These are phyloP conservation scores for Drosophila emarginata DNA, from an alignment of 2,888 invertebrate species.

Conservation along the genomic window DNA sequence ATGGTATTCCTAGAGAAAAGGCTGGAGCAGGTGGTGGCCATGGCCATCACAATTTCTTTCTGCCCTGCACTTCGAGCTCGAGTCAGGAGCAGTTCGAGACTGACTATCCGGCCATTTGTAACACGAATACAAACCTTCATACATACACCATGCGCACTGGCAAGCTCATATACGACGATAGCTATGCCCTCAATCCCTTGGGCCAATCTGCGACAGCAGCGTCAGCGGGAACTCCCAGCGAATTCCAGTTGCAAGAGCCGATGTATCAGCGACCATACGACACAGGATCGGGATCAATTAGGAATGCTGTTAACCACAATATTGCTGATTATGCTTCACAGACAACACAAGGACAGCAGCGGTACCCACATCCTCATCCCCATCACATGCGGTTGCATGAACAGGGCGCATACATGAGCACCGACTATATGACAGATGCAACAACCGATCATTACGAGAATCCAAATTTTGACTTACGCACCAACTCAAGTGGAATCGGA, in stretches of 20 bases:
- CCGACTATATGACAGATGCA: slow-evolving; percentile 75
- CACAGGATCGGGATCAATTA: slow-evolving; percentile 74
- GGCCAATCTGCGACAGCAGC: slow-evolving; percentile 25
- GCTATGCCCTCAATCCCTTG: slow-evolving; percentile 84
- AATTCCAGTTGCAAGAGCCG: slow-evolving; percentile 77
- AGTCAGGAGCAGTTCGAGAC: slow-evolving; percentile 92
- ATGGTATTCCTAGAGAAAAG: slow-evolving; percentile 85
- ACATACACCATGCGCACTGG: slow-evolving; percentile 91
- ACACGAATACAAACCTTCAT: slow-evolving; percentile 92
- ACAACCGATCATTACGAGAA: slow-evolving; percentile 82
- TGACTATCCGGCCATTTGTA: slow-evolving; percentile 92
- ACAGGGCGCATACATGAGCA: slow-evolving; percentile 45
- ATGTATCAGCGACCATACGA: slow-evolving; percentile 81
- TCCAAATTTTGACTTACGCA: slow-evolving; percentile 81
- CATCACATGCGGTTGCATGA: slow-evolving; percentile 55
- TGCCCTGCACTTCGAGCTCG: slow-evolving; percentile 92
- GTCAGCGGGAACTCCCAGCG: slow-evolving; percentile 43
- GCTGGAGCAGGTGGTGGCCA: slow-evolving; percentile 51
- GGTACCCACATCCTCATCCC: slow-evolving; percentile 42
- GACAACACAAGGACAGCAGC: slow-evolving; percentile 25
- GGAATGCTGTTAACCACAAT: slow-evolving; percentile 63
- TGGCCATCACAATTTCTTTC: slow-evolving; percentile 85
- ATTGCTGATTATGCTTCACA: slow-evolving; percentile 49
- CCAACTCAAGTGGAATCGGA: slow-evolving; percentile 25
- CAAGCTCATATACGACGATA: slow-evolving; percentile 89